Percentiles rank a stretch among this genome's conserved stretches.
Evolutionary conservation across 2,113 vertebrate genomes (phyloP).

Genomic region (Caranx melampygus): DNA sequence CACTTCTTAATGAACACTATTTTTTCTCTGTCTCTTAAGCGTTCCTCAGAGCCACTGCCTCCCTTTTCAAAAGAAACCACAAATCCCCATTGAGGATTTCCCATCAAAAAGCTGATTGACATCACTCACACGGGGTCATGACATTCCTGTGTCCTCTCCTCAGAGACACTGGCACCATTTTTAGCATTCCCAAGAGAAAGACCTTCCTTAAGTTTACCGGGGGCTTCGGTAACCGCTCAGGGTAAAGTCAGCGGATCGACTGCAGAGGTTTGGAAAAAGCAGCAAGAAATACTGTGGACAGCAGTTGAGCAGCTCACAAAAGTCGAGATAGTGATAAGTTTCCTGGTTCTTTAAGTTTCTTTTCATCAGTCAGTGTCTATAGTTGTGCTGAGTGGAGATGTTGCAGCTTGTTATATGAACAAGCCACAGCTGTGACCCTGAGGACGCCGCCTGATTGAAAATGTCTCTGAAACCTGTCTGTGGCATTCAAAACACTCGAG

Average conservation of each 20-base stretch:
- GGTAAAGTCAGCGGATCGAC: constrained; percentile 65
- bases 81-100: constrained; percentile 53
- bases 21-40: neutral
- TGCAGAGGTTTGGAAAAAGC: constrained; percentile 58
- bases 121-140: constrained; percentile 76
- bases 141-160: constrained; percentile 71
- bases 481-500: constrained; percentile 23
- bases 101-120: constrained; percentile 70
- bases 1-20: neutral
- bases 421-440: constrained; percentile 34
- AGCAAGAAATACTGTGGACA: constrained; percentile 43
- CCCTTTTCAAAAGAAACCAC: constrained; percentile 49
- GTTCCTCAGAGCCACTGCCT: constrained; percentile 28
- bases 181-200: constrained; percentile 70
- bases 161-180: constrained; percentile 75
- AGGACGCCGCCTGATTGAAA: constrained; percentile 28
- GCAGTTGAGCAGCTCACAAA: constrained; percentile 63
- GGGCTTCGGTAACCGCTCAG: constrained; percentile 53
- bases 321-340: constrained; percentile 35
- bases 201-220: constrained; percentile 59
- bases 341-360: constrained; percentile 14
- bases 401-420: constrained; percentile 42
- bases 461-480: constrained; percentile 23
- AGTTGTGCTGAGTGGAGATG: constrained; percentile 34
- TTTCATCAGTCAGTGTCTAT: constrained; percentile 34